Conservation (phyloP, 2,888 invertebrate species). For the Ectemnius continuus region DNA sequence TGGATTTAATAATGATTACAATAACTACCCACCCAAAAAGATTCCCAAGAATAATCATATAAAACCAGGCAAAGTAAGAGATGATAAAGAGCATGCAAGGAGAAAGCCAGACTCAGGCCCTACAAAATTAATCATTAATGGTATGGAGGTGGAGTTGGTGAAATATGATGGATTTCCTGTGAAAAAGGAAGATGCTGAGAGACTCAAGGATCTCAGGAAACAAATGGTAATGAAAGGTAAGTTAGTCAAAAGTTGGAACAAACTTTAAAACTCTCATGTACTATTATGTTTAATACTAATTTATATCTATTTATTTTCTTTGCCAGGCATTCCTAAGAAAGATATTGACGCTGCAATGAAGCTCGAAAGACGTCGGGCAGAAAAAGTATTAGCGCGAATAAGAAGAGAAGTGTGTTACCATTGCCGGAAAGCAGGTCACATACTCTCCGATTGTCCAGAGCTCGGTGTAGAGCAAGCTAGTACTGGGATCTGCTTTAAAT, state of each 20-base stretch:
- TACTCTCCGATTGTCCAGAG: constrained; percentile 89
- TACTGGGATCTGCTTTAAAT: constrained; percentile 91
- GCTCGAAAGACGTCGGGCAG: constrained; percentile 85
- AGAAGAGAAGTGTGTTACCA: constrained; percentile 88
- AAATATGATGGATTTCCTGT: constrained; percentile 86
- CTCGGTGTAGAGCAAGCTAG: constrained; percentile 80
- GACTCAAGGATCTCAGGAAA: constrained; percentile 82
- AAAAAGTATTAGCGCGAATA: constrained; percentile 84
- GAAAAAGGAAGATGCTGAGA: constrained; percentile 84
- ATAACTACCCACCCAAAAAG: neutral
- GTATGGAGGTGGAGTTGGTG: constrained; percentile 82
- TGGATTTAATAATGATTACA: neutral
- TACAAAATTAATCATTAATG: constrained; percentile 82
- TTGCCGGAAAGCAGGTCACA: constrained; percentile 89
- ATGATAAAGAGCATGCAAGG: constrained; percentile 70
- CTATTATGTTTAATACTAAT: neutral
- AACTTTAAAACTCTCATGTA: neutral
- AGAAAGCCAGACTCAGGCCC: constrained; percentile 74
- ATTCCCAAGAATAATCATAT: neutral
- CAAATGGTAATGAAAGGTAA: constrained; percentile 83
- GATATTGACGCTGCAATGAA: constrained; percentile 85
- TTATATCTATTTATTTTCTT: neutral
- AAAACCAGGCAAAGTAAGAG: constrained; percentile 78
- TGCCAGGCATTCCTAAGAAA: constrained; percentile 81
- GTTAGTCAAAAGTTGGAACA: neutral